Evolutionary conservation across 2,113 vertebrate species (phyloP), one percentile per base, ranked within the genome.

Genomic region (Pandion haliaetus): DNA sequence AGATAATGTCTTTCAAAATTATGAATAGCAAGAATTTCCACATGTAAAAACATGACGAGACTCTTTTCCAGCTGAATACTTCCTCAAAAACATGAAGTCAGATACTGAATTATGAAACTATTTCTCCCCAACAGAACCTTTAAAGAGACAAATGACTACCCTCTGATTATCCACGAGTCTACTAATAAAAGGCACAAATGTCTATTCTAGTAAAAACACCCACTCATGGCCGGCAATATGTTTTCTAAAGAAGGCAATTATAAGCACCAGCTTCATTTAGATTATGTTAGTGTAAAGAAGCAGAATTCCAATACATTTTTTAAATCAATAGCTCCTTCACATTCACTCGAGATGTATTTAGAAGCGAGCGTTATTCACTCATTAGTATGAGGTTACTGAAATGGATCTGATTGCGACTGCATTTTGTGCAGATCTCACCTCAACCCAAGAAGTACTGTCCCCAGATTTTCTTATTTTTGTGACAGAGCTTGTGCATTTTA

Each of bases 201-300:
- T 55, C 54, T 90, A 78, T 81, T 69, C 85, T 92, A 88, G 88
- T 95, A 90, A 94, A 94, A 95, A 94, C 88, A 94, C 79, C 70
- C 82, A 90, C 93, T 88, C 80, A 66, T 18, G 38, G 71, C 45
- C 74, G 81, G 81, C 54, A 90, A 79, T 62, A 55, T 59, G 86
- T 62, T 94, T 91, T 88, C 57, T 80, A 89, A 72, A 87, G 44
- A 82, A 81, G 57, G 45, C 52, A 89, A 23, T 73, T 91, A 9
- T 36, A 86, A 92, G 85, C 63, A 59, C 42, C 31, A 59, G 42
- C n/a, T 80, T 81, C 45, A 71, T 81, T 90, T 83, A 83, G 79
- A 58, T 66, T 61, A 85, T 54, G 45, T 32, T 83, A 86, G 67
- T 78, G 79, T 66, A 86, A 81, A 63, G 55, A 88, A 94, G 50